Evolutionary conservation across 2,888 invertebrate species (phyloP), one percentile per base, ranked within the genome.

Genomic region (Harmothoe impar): DNA sequence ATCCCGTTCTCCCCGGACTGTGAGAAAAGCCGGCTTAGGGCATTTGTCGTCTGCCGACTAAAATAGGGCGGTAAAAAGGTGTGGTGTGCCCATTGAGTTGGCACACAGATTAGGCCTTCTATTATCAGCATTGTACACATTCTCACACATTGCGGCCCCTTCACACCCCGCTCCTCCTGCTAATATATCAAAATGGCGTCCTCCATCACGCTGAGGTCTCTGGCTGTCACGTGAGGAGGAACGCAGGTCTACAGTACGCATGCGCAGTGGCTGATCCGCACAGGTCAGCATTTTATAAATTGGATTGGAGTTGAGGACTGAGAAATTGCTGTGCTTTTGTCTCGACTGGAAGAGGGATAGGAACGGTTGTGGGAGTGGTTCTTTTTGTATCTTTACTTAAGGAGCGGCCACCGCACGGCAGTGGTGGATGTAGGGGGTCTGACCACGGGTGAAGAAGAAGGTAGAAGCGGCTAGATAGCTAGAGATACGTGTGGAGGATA

Each of bases 51-150:
- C 43, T 43, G 43, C 43, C 43, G 3, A 43, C 43, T 10, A 10
- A 43, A 10, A 43, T 7, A 43, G 10, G 43, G 43, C 43, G 43
- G 43, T 43, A 43, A 43, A 43, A 43, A 43, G n/a, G 43, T 43
- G 43, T 43, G 43, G 43, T 43, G 5, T 43, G 43, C 43, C 43
- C 43, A 43, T 43, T 43, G 5, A 43, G 43, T 43, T 43, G 43
- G 43, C 43, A 43, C 43, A 43, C 43, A 43, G 43, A 43, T 43
- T 43, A 43, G 43, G 43, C 62, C 62, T 62, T 62, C 62, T 62
- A n/a, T 62, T 20, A 62, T 62, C 20, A 62, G 43, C 62, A 62
- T 62, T 62, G 62, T 62, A 62, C 62, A 62, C 62, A 62, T 62
- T 20, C 62, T n/a, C 62, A 62, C 62, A 62, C 62, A 12, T 20